Percentiles rank a stretch among this genome's conserved stretches.
These are phyloP conservation scores for Pachydiplax longipennis DNA, from an alignment of 2,888 invertebrate genomes.

Conservation along the genomic window DNA sequence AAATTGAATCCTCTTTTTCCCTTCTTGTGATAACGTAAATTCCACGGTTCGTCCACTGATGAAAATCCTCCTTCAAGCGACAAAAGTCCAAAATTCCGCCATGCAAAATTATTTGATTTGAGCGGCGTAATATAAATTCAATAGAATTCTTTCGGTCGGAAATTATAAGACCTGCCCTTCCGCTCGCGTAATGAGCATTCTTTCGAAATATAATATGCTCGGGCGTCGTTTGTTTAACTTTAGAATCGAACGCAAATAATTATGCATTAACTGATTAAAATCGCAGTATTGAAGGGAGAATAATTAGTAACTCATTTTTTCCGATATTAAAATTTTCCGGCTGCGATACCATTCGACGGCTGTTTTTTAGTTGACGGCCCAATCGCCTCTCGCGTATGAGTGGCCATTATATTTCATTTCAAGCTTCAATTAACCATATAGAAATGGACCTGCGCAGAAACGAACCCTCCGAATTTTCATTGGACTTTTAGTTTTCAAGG, in stretches of 20 bases:
- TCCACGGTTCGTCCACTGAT: no score
- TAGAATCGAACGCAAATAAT: not conserved
- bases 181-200: no score
- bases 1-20: no score
- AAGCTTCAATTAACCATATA: not conserved
- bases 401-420: not conserved
- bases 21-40: no score
- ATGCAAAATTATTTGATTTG: no score
- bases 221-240: not conserved
- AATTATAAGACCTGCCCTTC: no score
- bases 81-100: no score
- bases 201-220: not conserved
- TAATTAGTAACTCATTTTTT: not conserved
- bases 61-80: no score
- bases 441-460: not conserved
- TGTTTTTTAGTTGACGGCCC: not conserved
- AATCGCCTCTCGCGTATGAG: not conserved
- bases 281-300: not conserved
- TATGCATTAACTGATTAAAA: not conserved
- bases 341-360: not conserved
- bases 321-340: not conserved
- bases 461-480: no score
- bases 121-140: no score
- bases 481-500: no score
- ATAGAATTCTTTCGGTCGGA: no score